These are phyloP conservation scores for Synanthedon myopaeformis DNA, from an alignment of 2,888 invertebrate genomes.

Conservation along the genomic window DNA sequence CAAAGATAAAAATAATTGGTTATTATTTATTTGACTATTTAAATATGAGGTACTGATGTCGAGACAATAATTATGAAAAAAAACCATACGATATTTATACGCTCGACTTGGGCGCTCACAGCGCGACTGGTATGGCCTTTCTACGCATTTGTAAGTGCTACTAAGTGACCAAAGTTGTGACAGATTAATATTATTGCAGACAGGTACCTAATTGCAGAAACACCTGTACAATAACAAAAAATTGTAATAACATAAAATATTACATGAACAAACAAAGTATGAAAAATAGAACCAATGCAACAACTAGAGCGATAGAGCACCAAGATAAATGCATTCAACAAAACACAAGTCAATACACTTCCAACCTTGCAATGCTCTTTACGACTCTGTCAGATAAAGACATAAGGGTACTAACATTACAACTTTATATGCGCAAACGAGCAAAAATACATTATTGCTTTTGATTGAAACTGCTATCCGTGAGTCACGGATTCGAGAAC, in stretches of 20 bases:
- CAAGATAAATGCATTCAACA: slow-evolving; percentile 59
- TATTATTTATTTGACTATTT: too few species aligned
- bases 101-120: too few species aligned
- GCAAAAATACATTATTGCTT: neutral
- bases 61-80: too few species aligned
- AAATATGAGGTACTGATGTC: too few species aligned
- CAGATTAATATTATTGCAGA: too few species aligned
- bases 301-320: slow-evolving; percentile 48
- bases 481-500: neutral
- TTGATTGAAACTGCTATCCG: neutral
- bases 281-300: slow-evolving; percentile 29
- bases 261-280: slow-evolving; percentile 18
- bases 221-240: too few species aligned
- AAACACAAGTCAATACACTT: slow-evolving; percentile 65
- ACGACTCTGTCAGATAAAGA: slow-evolving; percentile 56
- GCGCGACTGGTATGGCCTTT: too few species aligned
- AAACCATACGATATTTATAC: too few species aligned
- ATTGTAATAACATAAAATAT: too few species aligned
- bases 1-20: too few species aligned
- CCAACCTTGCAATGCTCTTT: slow-evolving; percentile 67
- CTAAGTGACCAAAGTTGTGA: neutral
- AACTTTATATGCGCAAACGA: slow-evolving; percentile 27
- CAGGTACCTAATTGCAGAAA: too few species aligned
- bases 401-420: slow-evolving; percentile 46
- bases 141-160: too few species aligned